phyloP scores from a whole-genome alignment of 2,888 invertebrate species.

The Zaprionus obscuricornis region DNA sequence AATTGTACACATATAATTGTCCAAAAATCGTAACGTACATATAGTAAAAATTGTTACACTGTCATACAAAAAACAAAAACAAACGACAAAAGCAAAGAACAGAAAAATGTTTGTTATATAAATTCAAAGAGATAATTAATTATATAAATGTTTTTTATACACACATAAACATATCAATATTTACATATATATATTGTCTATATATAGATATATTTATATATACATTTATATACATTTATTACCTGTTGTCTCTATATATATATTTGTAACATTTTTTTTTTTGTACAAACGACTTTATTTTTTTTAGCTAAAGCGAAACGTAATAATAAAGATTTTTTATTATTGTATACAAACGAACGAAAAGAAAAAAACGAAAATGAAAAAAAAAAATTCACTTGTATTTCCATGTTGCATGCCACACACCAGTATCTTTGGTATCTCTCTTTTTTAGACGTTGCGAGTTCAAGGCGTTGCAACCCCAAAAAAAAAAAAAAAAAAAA shows the following conservation, averaged over 20 bases:
- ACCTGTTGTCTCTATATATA: too few relatives aligned
- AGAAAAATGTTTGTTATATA: too few relatives aligned
- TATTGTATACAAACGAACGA: slow-evolving; percentile 63
- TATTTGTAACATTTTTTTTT: slow-evolving; percentile 57
- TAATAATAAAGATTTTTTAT: slow-evolving; percentile 68
- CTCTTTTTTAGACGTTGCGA: slow-evolving; percentile 19
- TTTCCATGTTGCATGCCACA: slow-evolving; percentile 28
- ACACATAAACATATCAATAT: slow-evolving; percentile 34
- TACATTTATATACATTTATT: slow-evolving; percentile 29
- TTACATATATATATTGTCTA: slow-evolving; percentile 23
- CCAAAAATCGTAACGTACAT: too few relatives aligned
- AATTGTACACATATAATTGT: too few relatives aligned
- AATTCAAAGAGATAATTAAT: too few relatives aligned
- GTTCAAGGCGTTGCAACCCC: slow-evolving; percentile 58
- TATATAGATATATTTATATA: slow-evolving; percentile 19
- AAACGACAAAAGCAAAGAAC: too few relatives aligned
- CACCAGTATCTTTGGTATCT: slow-evolving; percentile 7
- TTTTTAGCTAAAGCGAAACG: slow-evolving; percentile 63
- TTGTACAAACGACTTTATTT: slow-evolving; percentile 71
- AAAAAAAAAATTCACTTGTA: slow-evolving; percentile 30
- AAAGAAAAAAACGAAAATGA: slow-evolving; percentile 10
- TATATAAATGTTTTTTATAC: slow-evolving; percentile 40
- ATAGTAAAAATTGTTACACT: too few relatives aligned
- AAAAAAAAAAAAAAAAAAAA: too few relatives aligned
- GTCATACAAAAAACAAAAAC: too few relatives aligned